phyloP scores from a whole-genome alignment of 2,888 invertebrate genomes.

The Acrobasis consociella region DNA sequence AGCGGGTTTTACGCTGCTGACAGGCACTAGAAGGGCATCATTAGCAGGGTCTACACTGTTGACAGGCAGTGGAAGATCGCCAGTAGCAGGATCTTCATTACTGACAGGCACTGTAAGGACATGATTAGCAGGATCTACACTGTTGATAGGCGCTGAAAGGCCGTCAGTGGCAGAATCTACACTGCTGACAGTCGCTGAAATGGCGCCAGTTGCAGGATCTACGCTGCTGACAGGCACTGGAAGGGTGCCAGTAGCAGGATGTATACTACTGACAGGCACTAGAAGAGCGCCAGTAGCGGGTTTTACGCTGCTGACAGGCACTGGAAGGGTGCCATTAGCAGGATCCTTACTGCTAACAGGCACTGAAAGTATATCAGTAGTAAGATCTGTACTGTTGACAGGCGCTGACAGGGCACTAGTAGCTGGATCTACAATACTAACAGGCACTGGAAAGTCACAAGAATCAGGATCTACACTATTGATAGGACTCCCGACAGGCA shows the following conservation, averaged over 20 bases:
- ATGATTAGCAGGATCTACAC: neutral
- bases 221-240: neutral
- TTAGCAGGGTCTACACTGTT: neutral
- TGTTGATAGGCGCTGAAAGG: neutral
- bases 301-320: neutral
- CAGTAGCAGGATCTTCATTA: neutral
- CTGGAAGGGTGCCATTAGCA: too few relatives aligned
- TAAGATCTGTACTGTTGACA: neutral
- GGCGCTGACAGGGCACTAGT: neutral
- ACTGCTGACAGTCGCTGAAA: neutral
- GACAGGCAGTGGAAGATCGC: neutral
- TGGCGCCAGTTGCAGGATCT: neutral
- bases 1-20: neutral
- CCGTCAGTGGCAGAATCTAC: neutral
- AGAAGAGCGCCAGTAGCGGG: neutral
- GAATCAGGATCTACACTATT: too few relatives aligned
- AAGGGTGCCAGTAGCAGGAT: neutral
- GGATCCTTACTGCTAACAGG: too few relatives aligned
- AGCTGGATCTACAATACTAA: neutral
- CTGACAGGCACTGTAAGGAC: neutral
- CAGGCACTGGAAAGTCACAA: neutral
- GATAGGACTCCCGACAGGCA: too few relatives aligned
- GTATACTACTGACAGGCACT: neutral
- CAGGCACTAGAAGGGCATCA: neutral
- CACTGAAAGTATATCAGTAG: too few relatives aligned